Percentiles rank a stretch among this genome's conserved stretches.
Conservation (phyloP, 2,113 vertebrate species). For the Nycticebus coucang region DNA sequence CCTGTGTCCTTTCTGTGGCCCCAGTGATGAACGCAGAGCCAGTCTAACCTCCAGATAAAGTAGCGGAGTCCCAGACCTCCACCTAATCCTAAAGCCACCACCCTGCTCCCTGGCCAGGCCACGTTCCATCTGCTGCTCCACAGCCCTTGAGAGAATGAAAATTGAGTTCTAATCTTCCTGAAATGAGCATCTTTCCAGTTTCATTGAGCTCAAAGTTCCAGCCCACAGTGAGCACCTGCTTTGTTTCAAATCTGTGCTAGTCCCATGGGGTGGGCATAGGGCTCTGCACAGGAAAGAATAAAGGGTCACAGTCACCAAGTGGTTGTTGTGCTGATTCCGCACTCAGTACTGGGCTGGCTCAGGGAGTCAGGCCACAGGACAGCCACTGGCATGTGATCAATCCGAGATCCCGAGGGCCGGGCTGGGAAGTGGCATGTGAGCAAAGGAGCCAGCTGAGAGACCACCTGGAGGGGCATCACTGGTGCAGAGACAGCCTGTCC, state of each 20-base stretch:
- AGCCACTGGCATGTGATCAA: no score
- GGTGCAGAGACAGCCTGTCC: background rate
- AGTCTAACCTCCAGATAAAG: background rate
- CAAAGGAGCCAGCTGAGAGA: background rate
- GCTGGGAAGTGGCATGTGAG: background rate
- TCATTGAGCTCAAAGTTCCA: background rate
- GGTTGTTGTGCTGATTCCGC: background rate
- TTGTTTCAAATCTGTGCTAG: background rate
- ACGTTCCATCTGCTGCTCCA: background rate
- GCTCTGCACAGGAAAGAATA: no score
- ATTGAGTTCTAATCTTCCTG: background rate
- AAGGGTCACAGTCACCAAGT: no score
- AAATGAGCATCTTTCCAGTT: background rate
- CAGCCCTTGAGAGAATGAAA: background rate
- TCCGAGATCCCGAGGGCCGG: background rate
- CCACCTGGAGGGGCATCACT: no score
- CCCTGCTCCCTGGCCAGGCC: background rate
- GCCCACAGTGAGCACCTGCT: background rate
- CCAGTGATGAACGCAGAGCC: no score
- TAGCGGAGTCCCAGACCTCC: background rate
- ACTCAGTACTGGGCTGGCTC: background rate
- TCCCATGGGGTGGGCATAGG: fast-evolving
- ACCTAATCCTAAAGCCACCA: background rate
- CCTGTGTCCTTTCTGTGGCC: background rate
- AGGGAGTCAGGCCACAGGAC: background rate